phyloP scores from a whole-genome alignment of 2,888 invertebrate genomes.

The Oxyteleia sp. region DNA sequence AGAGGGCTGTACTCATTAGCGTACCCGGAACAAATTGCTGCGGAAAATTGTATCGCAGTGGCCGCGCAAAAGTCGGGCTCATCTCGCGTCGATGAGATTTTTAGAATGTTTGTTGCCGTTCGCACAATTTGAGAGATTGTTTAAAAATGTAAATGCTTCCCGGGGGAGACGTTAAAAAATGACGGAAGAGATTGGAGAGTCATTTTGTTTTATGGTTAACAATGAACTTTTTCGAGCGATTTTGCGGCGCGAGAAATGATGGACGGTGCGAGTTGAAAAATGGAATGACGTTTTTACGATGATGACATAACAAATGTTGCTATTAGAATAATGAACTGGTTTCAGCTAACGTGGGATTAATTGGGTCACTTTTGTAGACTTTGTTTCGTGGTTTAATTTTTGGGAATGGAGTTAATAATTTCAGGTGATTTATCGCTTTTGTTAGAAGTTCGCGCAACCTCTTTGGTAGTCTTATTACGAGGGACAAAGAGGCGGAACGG shows the following conservation, averaged over 20 bases:
- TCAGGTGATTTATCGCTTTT: too few relatives aligned
- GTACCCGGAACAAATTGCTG: conserved; percentile 27
- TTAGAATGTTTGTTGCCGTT: conserved; percentile 36
- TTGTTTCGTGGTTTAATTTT: too few relatives aligned
- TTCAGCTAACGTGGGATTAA: too few relatives aligned
- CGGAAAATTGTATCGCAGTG: conserved; percentile 28
- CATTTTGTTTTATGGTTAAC: conserved; percentile 11
- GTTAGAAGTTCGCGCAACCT: too few relatives aligned
- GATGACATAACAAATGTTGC: too few relatives aligned
- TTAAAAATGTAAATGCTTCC: conserved; percentile 23
- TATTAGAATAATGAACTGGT: too few relatives aligned
- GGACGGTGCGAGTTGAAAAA: background rate
- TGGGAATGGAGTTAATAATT: too few relatives aligned
- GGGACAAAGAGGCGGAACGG: too few relatives aligned
- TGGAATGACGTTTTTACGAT: too few relatives aligned
- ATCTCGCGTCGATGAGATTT: conserved; percentile 40
- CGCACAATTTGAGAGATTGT: conserved; percentile 24
- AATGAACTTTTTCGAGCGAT: background rate
- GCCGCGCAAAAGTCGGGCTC: background rate
- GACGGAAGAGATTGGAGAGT: background rate
- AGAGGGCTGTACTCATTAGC: conserved; percentile 26
- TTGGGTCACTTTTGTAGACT: too few relatives aligned
- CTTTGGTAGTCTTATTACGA: too few relatives aligned
- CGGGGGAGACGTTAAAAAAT: background rate
- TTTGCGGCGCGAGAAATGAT: too few relatives aligned